These are phyloP conservation scores for Papilio demoleus DNA, from an alignment of 2,888 invertebrate species.

Conservation along the genomic window DNA sequence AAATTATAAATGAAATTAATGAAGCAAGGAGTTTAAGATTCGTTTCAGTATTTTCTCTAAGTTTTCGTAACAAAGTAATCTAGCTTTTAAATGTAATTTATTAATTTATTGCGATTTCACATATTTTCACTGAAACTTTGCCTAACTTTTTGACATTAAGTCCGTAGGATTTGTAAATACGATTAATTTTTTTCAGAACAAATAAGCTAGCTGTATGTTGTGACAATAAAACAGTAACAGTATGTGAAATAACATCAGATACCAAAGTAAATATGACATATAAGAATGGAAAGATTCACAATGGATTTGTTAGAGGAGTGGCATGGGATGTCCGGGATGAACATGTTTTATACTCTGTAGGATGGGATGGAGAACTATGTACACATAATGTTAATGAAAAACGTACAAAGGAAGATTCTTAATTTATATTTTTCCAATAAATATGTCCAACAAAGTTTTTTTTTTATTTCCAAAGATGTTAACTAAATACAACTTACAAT, in stretches of 20 bases:
- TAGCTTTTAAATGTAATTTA: too few species aligned
- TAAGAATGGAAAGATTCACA: constrained; percentile 66
- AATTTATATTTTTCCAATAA: constrained; percentile 32
- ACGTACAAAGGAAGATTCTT: constrained; percentile 23
- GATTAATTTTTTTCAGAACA: constrained; percentile 55
- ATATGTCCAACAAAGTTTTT: too few species aligned
- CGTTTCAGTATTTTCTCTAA: too few species aligned
- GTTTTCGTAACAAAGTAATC: too few species aligned
- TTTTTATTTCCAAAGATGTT: constrained; percentile 21
- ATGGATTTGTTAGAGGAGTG: constrained; percentile 79
- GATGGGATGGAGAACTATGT: constrained; percentile 82
- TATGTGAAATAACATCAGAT: constrained; percentile 59
- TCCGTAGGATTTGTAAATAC: too few species aligned
- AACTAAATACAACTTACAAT: background rate
- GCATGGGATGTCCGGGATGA: constrained; percentile 75
- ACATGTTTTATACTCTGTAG: constrained; percentile 76
- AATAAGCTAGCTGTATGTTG: constrained; percentile 71
- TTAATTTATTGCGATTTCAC: too few species aligned
- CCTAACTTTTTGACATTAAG: too few species aligned
- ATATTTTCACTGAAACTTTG: too few species aligned
- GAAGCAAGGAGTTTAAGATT: too few species aligned
- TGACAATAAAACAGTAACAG: constrained; percentile 74
- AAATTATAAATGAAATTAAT: too few species aligned
- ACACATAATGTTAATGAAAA: constrained; percentile 60
- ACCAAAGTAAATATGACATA: constrained; percentile 57